Evolutionary conservation across 1,140 invertebrate genomes (phyloP).

Genomic region (Armadillidium nasatum): DNA sequence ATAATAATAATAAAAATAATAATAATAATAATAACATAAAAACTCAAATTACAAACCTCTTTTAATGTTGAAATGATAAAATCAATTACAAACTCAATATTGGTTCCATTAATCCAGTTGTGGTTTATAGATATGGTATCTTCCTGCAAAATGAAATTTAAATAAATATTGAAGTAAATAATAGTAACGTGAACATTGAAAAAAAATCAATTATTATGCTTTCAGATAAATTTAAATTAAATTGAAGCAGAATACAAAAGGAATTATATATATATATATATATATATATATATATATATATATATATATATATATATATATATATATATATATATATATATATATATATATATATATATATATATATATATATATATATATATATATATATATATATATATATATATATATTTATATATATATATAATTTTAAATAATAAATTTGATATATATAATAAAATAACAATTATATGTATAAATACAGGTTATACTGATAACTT

Average conservation of each 20-base stretch:
- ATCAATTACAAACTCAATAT: slow-evolving; percentile 54
- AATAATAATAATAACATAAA: too few relatives aligned
- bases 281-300: not conserved
- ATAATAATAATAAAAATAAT: too few relatives aligned
- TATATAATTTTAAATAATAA: too few relatives aligned
- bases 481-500: too few relatives aligned
- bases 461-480: too few relatives aligned
- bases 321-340: not conserved
- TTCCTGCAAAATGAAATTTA: slow-evolving; percentile 54
- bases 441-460: not conserved
- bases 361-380: too few relatives aligned
- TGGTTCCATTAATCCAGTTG: slow-evolving; percentile 93
- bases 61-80: not conserved
- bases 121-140: slow-evolving; percentile 96
- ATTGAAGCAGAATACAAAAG: not conserved
- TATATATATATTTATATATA: too few relatives aligned
- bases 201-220: too few relatives aligned
- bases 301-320: not conserved
- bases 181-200: too few relatives aligned
- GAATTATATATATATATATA: not conserved
- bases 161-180: not conserved
- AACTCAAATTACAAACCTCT: not conserved
- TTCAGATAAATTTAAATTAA: not conserved
- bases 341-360: not conserved
- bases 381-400: too few relatives aligned